Evolutionary conservation across 2,888 invertebrate species (phyloP).

Genomic region (Phyto melanocephala): DNA sequence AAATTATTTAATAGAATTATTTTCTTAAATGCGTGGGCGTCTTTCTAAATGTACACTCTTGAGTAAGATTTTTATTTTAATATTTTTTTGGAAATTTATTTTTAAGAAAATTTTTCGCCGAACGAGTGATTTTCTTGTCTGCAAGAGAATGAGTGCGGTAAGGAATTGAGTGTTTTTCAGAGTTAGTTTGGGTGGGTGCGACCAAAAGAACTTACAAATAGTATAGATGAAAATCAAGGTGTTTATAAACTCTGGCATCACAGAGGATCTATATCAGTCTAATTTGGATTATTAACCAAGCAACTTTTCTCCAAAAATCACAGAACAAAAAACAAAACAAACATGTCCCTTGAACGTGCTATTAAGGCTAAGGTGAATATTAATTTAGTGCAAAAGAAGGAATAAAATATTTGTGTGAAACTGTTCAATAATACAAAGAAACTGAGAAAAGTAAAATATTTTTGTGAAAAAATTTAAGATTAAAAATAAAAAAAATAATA

Average conservation of each 20-base stretch:
- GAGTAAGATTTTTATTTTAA: constrained; percentile 21
- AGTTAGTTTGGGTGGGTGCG: constrained; percentile 9
- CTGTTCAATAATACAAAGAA: neutral
- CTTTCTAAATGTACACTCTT: constrained; percentile 24
- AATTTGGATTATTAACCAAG: constrained; percentile 74
- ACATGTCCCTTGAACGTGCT: constrained; percentile 95
- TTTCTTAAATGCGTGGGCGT: constrained; percentile 52
- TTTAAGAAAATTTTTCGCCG: constrained; percentile 28
- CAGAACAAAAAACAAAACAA: constrained; percentile 73
- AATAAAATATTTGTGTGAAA: constrained; percentile 9
- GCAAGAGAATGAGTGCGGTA: constrained; percentile 18
- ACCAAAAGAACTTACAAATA: constrained; percentile 19
- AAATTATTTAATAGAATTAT: constrained; percentile 20
- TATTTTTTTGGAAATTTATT: constrained; percentile 46
- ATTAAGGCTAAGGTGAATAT: constrained; percentile 90
- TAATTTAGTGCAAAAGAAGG: constrained; percentile 18
- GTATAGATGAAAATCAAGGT: constrained; percentile 64
- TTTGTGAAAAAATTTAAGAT: neutral
- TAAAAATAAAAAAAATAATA: neutral
- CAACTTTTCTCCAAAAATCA: constrained; percentile 67
- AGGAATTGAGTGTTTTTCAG: constrained; percentile 40
- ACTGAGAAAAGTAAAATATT: constrained; percentile 35
- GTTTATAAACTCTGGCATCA: constrained; percentile 76
- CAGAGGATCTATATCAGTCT: constrained; percentile 75
- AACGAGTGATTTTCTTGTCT: neutral